Evolutionary conservation across 2,113 vertebrate genomes (phyloP).

Genomic region (Phoxinus phoxinus): DNA sequence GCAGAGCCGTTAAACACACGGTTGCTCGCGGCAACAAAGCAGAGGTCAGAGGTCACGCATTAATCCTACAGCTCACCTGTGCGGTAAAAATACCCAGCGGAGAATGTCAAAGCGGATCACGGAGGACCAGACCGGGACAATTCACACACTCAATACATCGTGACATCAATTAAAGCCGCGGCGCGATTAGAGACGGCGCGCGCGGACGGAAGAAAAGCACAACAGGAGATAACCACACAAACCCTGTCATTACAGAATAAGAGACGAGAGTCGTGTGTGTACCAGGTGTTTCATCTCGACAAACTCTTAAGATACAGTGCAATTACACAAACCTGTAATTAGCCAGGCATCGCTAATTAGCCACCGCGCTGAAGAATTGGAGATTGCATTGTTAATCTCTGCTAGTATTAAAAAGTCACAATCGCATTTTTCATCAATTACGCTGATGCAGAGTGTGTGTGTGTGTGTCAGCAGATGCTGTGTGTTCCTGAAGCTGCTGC

Average conservation of each 20-base stretch:
- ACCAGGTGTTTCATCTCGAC: constrained; percentile 63
- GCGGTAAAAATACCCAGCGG: constrained; percentile 42
- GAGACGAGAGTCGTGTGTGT: constrained; percentile 55
- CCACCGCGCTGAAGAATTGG: constrained; percentile 39
- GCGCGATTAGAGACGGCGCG: constrained; percentile 28
- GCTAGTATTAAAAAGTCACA: constrained; percentile 56
- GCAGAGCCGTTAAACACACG: not conserved
- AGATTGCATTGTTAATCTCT: constrained; percentile 53
- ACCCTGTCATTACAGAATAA: constrained; percentile 63
- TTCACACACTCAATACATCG: constrained; percentile 20
- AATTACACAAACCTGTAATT: constrained; percentile 65
- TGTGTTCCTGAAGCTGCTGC: constrained; percentile 36
- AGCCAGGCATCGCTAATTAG: constrained; percentile 57
- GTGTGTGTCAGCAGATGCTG: constrained; percentile 41
- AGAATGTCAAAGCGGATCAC: constrained; percentile 18
- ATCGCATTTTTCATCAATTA: constrained; percentile 37
- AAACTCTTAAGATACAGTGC: constrained; percentile 63
- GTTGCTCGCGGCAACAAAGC: not conserved
- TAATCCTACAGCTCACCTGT: constrained; percentile 19
- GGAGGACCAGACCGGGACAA: not conserved
- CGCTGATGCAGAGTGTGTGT: not conserved
- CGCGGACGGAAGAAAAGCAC: no score
- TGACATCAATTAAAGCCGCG: constrained; percentile 49
- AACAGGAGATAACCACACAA: constrained; percentile 44
- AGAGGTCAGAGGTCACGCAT: constrained; percentile 1